Base-by-base conservation (phyloP, 53 echinoderm and acorn worm species). In the Stichopus horrens region DNA sequence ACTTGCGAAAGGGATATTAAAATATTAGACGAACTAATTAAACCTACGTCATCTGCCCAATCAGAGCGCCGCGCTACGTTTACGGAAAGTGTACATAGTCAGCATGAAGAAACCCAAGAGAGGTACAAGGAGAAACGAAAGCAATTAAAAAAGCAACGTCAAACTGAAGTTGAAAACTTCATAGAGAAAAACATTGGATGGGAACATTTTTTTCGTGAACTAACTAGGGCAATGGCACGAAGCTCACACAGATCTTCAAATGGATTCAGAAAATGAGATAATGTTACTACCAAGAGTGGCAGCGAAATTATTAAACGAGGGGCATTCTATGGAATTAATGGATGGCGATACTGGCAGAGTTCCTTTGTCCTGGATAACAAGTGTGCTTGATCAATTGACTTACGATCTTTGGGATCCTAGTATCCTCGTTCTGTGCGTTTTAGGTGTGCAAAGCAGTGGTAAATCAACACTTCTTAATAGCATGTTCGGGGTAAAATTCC, bases 391-490 rank as follows among this genome's bases (percentile, higher is more conserved):
- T 5, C 8, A 9, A 59, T 52, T 86, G 14, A 20, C 65, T 23
- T 23, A 23, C 8, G 18, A 86, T 11, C 53, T 86, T 8, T 51
- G 11, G 6, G 71, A 86, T 68, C 86, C 86, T 66, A 68, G 16
- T 7, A 23, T 86, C 5, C 21, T 67, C 8, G 67, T 66, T 16
- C 2, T 86, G 52, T 23, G 37, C 11, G 86, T 86, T n/a, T 23
- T 86, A 6, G 86, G 86, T 1, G 71, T 51, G 7, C 86, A 86
- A 23, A 86, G 86, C 18, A 86, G 86, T 86, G 86, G 86, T 4
- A 86, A 86, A 19, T 86, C 86, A 14, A 86, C 86, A 7, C 14
- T 86, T 8, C 71, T 86, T 8, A 86, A 86, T 20, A 86, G 71
- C 21, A 86, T 86, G 86, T 86, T 68, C 66, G 86, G 86, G 11